Conservation (phyloP, 64 coral and sea anemone genomes). For the Montipora efflorescens region DNA sequence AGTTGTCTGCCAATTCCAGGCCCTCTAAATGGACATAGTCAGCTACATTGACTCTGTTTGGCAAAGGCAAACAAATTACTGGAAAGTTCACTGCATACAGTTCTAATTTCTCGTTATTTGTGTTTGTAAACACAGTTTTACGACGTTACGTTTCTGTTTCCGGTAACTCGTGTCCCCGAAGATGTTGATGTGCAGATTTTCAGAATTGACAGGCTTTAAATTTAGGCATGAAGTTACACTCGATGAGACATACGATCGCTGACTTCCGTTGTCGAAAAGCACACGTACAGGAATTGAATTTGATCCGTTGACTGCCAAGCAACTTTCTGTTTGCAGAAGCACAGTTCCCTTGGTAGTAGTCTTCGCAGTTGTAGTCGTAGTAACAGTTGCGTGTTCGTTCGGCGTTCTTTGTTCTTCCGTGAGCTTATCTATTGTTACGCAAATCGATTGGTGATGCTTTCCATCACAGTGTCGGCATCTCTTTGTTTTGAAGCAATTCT, state of each 20-base stretch:
- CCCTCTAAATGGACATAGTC: conserved; percentile 47
- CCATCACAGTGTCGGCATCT: conserved; percentile 67
- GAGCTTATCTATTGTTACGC: neutral
- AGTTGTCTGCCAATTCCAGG: conserved; percentile 55
- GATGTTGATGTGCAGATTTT: conserved; percentile 39
- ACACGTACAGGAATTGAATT: conserved; percentile 43
- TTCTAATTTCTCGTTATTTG: conserved; percentile 45
- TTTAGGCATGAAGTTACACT: conserved; percentile 39
- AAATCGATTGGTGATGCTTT: conserved; percentile 77
- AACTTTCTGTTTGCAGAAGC: conserved; percentile 49
- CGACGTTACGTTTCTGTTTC: conserved; percentile 48
- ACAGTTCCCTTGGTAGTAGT: conserved; percentile 45
- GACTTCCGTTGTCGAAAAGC: conserved; percentile 61
- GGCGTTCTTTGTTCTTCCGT: neutral
- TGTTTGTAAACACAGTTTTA: conserved; percentile 53
- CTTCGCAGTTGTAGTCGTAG: conserved; percentile 27
- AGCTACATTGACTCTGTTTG: conserved; percentile 13
- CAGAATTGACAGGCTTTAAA: conserved; percentile 34
- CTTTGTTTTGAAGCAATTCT: conserved; percentile 50
- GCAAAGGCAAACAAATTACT: conserved; percentile 43
- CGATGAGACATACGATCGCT: conserved; percentile 44
- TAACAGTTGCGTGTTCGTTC: conserved; percentile 27
- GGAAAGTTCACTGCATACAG: conserved; percentile 47
- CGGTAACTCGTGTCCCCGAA: conserved; percentile 56
- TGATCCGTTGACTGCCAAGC: conserved; percentile 36